phyloP scores from a whole-genome alignment of 1,140 invertebrate species.

The Drosophila malerkotliana region DNA sequence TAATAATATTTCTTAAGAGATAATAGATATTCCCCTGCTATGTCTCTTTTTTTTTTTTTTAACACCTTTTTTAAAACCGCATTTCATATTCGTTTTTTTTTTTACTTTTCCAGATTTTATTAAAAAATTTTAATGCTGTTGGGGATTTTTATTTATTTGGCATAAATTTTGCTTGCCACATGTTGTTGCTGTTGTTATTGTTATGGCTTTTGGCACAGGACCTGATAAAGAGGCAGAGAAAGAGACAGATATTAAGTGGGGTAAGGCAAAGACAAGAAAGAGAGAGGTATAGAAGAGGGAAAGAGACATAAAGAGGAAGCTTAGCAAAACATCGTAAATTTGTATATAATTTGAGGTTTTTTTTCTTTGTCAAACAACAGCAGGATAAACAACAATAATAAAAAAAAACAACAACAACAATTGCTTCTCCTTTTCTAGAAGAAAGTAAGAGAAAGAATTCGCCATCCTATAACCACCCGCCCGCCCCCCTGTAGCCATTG shows the following conservation, averaged over 20 bases:
- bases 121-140: conserved; percentile 4
- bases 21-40: not conserved
- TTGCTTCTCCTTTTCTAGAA: not conserved
- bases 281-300: not conserved
- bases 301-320: conserved; percentile 8
- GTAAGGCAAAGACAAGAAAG: not conserved
- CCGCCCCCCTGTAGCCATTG: conserved; percentile 24
- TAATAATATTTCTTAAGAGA: not conserved
- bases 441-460: conserved; percentile 7
- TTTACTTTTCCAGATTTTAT: conserved; percentile 13
- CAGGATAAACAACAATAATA: conserved; percentile 9
- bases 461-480: not conserved
- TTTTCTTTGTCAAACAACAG: conserved; percentile 51
- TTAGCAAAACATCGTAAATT: conserved; percentile 60
- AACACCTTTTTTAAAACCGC: not conserved
- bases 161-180: conserved; percentile 15
- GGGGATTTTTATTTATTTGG: conserved; percentile 25
- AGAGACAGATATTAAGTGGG: not conserved
- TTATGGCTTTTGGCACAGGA: conserved; percentile 46
- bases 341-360: conserved; percentile 64
- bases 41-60: not conserved
- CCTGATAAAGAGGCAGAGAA: not conserved
- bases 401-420: conserved; percentile 23
- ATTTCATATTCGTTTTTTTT: conserved; percentile 12
- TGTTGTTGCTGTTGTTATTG: conserved; percentile 17